Percentiles rank a stretch among this genome's conserved stretches.
Evolutionary conservation across 2,797 vertebrate genomes (phyloP).

Genomic region (Myoxocephalus aenaeus): DNA sequence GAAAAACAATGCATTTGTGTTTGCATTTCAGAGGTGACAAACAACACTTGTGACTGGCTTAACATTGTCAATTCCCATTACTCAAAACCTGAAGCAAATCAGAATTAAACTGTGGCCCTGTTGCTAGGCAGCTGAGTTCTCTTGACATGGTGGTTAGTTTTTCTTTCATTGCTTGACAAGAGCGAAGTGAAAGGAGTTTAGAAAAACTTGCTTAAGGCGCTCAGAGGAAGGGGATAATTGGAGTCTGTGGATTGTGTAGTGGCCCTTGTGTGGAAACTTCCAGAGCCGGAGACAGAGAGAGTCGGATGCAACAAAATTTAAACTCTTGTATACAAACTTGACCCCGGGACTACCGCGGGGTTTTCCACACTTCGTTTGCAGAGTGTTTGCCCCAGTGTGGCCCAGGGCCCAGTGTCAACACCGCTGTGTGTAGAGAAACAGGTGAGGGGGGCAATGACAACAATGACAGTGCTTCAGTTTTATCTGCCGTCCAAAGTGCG

Average conservation of each 20-base stretch:
- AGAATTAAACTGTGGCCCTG: conserved; percentile 98
- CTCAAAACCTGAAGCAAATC: conserved; percentile 97
- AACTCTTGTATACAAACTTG: conserved; percentile 99
- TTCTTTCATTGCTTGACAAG: conserved; percentile 99
- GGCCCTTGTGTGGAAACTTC: conserved; percentile 98
- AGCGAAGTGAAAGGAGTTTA: conserved; percentile 99
- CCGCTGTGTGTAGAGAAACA: conserved; percentile 83
- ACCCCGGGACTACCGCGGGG: conserved; percentile 90
- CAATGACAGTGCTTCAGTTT: conserved; percentile 34
- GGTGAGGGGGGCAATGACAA: conserved; percentile 86
- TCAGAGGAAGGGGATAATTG: conserved; percentile 98
- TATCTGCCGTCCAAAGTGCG: conserved; percentile 6
- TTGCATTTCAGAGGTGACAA: conserved; percentile 99
- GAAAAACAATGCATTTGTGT: conserved; percentile 99
- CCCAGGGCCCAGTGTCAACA: conserved; percentile 75
- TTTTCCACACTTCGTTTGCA: conserved; percentile 78
- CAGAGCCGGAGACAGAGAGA: conserved; percentile 87
- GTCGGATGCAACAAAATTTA: conserved; percentile 92
- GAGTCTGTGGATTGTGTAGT: conserved; percentile 92
- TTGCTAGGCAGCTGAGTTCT: conserved; percentile 99
- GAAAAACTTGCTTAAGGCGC: conserved; percentile 99
- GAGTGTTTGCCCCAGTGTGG: conserved; percentile 85
- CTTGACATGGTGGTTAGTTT: conserved; percentile 99
- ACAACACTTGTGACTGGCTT: conserved; percentile 98
- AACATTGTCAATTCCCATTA: conserved; percentile 99